Evolutionary conservation across 2,888 invertebrate genomes (phyloP), one percentile per base, ranked within the genome.

Genomic region (Parnassius mnemosyne): DNA sequence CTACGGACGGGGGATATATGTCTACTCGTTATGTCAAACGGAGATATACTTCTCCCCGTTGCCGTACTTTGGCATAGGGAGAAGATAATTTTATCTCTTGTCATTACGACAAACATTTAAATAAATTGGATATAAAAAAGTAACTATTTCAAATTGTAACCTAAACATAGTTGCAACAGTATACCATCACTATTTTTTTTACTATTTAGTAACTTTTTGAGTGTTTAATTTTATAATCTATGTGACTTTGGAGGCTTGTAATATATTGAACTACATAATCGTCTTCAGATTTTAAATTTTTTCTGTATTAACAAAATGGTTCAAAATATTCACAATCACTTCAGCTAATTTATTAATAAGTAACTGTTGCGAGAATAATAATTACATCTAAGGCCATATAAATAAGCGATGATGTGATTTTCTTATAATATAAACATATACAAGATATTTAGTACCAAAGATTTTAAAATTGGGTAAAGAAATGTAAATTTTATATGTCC

Each of bases 371-470:
- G 16, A 46, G n/a, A 12, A 43, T 63, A 59, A 47, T 43, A 34
- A 51, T n/a, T 60, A 57, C 53, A 59, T 57, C 63, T 57, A 65
- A 64, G 63, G 67, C 69, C 68, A 70, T 70, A 65, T 64, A 57
- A 61, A 64, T 71, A 69, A 62, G 67, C 34, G 63, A 68, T 69
- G 69, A 71, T 76, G 75, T 76, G 73, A 76, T 78, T 71, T 72
- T 66, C 68, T 67, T 60, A 57, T 61, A 57, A 57, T 34, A 34
- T 34, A 34, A 34, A 34, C 34, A 34, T 34, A 34, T 34, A 34
- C 7, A 34, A 34, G 7, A 43, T 43, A 57, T 72, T 71, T 74
- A 75, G 70, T 69, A 81, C 84, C 84, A 85, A 85, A 84, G 84
- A 84, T 76, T 74, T 69, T 74, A 74, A 71, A 79, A 76, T 80